These are phyloP conservation scores for Xestoiulus laeticollis DNA, from an alignment of 2,888 invertebrate genomes.

Conservation along the genomic window DNA sequence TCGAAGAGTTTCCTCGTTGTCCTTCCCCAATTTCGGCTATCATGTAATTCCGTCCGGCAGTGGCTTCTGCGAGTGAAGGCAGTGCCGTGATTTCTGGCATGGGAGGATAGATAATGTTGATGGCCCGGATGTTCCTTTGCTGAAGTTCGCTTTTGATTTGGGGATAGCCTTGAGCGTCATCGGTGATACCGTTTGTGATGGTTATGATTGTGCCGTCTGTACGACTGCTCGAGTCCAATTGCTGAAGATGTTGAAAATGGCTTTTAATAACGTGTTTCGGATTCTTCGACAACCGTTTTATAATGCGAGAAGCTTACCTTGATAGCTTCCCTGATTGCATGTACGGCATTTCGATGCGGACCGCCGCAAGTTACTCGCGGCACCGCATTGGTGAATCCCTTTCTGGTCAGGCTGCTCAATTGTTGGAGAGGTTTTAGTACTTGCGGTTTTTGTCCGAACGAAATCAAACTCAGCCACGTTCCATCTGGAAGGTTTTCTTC, in stretches of 20 bases:
- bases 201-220: slow-evolving; percentile 52
- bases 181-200: slow-evolving; percentile 53
- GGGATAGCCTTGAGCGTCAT: slow-evolving; percentile 47
- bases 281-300: background rate
- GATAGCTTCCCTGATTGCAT: slow-evolving; percentile 48
- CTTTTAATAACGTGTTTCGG: background rate
- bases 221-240: slow-evolving; percentile 52
- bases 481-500: slow-evolving; percentile 68
- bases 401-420: slow-evolving; percentile 37
- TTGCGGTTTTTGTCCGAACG: slow-evolving; percentile 57
- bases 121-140: slow-evolving; percentile 42
- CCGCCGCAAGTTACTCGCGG: slow-evolving; percentile 58
- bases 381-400: slow-evolving; percentile 56
- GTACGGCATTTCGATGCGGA: slow-evolving; percentile 42
- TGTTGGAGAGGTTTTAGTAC: slow-evolving; percentile 47
- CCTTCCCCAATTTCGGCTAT: slow-evolving; percentile 57
- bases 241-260: background rate
- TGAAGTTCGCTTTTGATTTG: slow-evolving; percentile 50
- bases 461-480: slow-evolving; percentile 62
- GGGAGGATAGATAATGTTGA: slow-evolving; percentile 52
- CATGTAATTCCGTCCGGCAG: slow-evolving; percentile 58
- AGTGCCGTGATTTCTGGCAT: slow-evolving; percentile 54
- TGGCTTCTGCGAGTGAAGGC: slow-evolving; percentile 57
- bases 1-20: slow-evolving; percentile 56
- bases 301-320: no score